Evolutionary conservation across 2,888 invertebrate genomes (phyloP), one percentile per base, ranked within the genome.

Genomic region (Amorpha juglandis): DNA sequence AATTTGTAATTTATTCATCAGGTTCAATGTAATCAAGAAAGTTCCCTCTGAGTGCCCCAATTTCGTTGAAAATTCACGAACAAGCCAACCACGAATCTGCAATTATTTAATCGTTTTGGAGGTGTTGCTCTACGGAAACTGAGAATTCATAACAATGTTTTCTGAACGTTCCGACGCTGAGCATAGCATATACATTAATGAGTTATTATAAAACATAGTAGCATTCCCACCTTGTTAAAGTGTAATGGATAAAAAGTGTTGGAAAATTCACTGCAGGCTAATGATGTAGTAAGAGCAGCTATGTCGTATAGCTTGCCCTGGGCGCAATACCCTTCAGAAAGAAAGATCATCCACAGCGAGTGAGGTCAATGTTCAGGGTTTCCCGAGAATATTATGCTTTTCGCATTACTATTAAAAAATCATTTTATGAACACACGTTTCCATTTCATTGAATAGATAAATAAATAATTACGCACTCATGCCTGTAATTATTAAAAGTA

Each of bases 31-130:
- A 87, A 88, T 89, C 84, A 87, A 82, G 81, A 82, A 86, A 87
- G 80, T 88, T 88, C 82, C 78, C 74, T 78, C 78, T 76, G 78
- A 88, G 86, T 83, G 84, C 83, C 82, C 85, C 85, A 87, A 86
- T 88, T 88, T 87, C 78, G 79, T 79, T 71, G 82, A 82, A 88
- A 88, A 86, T 88, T 88, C 80, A 85, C 86, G 82, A 88, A 87
- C 82, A 79, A 84, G 79, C 84, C 78, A 73, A 87, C 87, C 87
- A 80, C 86, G 86, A 84, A 82, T 87, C 87, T 88, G 84, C 87
- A 87, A 88, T 90, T 89, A 91, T 91, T 90, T 89, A 86, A 89
- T 88, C 88, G 88, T 88, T 88, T 89, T 87, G 78, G 86, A 89
- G 85, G 87, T 90, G 87, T 88, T 88, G 79, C 84, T 86, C 80